Conservation (phyloP, 2,888 invertebrate genomes). For the Cheilosia impressa region DNA sequence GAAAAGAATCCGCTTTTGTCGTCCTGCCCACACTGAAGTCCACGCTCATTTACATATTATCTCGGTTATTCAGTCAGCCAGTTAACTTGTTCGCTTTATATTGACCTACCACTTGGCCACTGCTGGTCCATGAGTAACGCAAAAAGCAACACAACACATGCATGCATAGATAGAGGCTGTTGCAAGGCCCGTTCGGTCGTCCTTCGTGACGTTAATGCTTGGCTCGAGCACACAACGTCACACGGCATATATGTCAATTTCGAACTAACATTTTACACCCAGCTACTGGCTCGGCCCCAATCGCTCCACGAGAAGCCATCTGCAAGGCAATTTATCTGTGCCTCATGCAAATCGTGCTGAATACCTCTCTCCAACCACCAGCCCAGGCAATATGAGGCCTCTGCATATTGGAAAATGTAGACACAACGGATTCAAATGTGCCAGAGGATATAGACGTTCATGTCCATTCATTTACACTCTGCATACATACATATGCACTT, state of each 20-base stretch:
- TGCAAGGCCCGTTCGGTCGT: not conserved
- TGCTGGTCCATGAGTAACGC: conserved; percentile 26
- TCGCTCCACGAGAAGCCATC: conserved; percentile 53
- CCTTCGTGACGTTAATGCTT: conserved; percentile 45
- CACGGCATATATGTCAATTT: conserved; percentile 61
- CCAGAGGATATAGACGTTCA: conserved; percentile 47
- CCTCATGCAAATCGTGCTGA: conserved; percentile 64
- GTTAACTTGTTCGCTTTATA: conserved; percentile 50
- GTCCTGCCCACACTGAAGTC: not conserved
- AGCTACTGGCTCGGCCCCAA: conserved; percentile 9
- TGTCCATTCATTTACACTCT: conserved; percentile 46
- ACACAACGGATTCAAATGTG: conserved; percentile 67
- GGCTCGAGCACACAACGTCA: conserved; percentile 29
- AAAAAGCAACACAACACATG: conserved; percentile 48
- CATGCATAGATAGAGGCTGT: not conserved
- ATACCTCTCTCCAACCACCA: conserved; percentile 56
- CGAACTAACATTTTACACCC: conserved; percentile 37
- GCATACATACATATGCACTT: not conserved
- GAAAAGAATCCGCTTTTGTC: not conserved
- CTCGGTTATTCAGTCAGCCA: conserved; percentile 61
- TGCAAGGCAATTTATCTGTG: conserved; percentile 55
- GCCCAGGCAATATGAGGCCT: conserved; percentile 37
- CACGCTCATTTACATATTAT: conserved; percentile 33
- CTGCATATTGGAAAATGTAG: conserved; percentile 54
- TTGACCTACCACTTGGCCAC: conserved; percentile 53